These are phyloP conservation scores for Dascyllus trimaculatus DNA, from an alignment of 2,113 vertebrate species.

Conservation along the genomic window DNA sequence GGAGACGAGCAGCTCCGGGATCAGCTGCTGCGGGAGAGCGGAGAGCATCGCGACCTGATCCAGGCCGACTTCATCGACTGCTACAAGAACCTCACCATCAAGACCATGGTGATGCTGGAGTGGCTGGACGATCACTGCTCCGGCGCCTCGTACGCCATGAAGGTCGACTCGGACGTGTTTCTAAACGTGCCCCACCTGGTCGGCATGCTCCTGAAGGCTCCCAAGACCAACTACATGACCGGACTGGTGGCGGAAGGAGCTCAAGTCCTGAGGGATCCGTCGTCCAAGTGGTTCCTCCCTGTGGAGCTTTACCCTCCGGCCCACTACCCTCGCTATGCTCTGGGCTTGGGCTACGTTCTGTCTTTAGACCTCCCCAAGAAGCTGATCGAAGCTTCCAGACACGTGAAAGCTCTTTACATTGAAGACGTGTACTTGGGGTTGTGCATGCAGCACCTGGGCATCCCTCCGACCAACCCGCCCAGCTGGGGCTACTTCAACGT, in stretches of 20 bases:
- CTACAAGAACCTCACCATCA: constrained; percentile 88
- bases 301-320: neutral
- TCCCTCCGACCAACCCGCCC: constrained; percentile 17
- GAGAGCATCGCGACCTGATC: constrained; percentile 79
- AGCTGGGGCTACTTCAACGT: constrained; percentile 27
- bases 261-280: neutral
- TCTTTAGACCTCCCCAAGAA: constrained; percentile 72
- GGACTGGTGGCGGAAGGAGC: constrained; percentile 25
- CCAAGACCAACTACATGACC: constrained; percentile 48
- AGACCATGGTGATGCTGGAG: constrained; percentile 89
- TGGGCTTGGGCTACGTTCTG: constrained; percentile 84
- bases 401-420: constrained; percentile 77
- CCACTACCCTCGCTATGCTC: constrained; percentile 75
- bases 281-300: constrained; percentile 83
- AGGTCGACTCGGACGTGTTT: constrained; percentile 86
- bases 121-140: constrained; percentile 85
- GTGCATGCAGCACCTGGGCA: constrained; percentile 76
- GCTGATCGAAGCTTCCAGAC: constrained; percentile 70
- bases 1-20: constrained; percentile 11
- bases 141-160: constrained; percentile 81
- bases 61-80: constrained; percentile 88
- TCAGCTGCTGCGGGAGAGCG: constrained; percentile 78
- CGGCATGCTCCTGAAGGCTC: constrained; percentile 11
- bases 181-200: constrained; percentile 79
- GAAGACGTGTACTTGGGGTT: constrained; percentile 83